These are phyloP conservation scores for Dysmachus trigonus DNA, from an alignment of 2,888 invertebrate species.

Conservation along the genomic window DNA sequence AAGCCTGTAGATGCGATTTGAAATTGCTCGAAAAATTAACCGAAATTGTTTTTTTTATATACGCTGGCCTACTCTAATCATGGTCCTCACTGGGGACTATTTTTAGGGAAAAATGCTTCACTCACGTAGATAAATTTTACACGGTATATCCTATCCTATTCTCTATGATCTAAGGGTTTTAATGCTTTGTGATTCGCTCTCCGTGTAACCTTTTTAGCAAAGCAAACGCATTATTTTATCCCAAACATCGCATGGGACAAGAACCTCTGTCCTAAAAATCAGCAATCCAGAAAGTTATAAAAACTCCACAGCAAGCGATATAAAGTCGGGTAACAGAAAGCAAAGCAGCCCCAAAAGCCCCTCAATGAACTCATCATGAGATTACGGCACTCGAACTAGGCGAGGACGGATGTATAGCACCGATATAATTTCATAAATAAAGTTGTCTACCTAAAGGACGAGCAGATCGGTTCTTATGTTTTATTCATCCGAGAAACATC, in stretches of 20 bases:
- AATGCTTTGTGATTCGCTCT: not conserved
- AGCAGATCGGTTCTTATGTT: conserved; percentile 15
- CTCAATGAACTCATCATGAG: not conserved
- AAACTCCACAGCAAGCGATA: not conserved
- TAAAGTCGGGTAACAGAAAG: not conserved
- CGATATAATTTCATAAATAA: conserved; percentile 27
- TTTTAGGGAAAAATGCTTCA: too few species aligned
- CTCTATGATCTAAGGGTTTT: too few species aligned
- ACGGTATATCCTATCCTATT: too few species aligned
- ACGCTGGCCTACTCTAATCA: too few species aligned
- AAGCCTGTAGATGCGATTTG: too few species aligned
- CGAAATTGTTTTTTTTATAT: too few species aligned
- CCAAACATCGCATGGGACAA: not conserved
- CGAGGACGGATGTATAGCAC: not conserved
- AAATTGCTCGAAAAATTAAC: too few species aligned
- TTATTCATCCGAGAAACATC: conserved; percentile 7
- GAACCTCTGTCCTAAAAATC: not conserved
- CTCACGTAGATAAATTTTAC: too few species aligned
- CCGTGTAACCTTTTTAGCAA: not conserved
- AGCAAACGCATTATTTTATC: not conserved
- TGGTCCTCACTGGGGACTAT: too few species aligned
- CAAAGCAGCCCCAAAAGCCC: not conserved
- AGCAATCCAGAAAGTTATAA: not conserved
- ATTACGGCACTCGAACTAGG: not conserved
- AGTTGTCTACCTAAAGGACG: conserved; percentile 1